Conservation (phyloP, 2,113 vertebrate genomes). For the Callionymus lyra region DNA sequence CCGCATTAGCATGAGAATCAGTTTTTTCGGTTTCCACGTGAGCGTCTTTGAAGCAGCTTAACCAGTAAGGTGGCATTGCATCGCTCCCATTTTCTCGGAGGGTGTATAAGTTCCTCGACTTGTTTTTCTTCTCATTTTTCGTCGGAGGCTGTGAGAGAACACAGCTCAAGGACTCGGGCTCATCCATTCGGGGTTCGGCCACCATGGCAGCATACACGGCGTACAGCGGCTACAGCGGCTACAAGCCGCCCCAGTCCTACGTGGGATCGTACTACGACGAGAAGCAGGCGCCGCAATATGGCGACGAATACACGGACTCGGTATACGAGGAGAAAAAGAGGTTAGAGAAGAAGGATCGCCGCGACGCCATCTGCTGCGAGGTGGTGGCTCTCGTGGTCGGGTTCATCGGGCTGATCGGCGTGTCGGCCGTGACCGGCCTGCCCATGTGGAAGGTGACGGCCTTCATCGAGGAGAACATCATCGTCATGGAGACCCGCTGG, state of each 20-base stretch:
- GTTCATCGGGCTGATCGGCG: slow-evolving; percentile 75
- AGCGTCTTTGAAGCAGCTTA: slow-evolving; percentile 33
- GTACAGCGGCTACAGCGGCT: slow-evolving; percentile 48
- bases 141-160: slow-evolving; percentile 5
- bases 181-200: slow-evolving; percentile 5
- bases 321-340: slow-evolving; percentile 46
- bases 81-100: slow-evolving; percentile 44
- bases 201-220: slow-evolving; percentile 52
- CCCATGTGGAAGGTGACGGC: slow-evolving; percentile 94
- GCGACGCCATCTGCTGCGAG: slow-evolving; percentile 61
- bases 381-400: slow-evolving; percentile 73
- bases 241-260: slow-evolving; percentile 46
- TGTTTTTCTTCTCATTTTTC: slow-evolving; percentile 26
- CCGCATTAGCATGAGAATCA: slow-evolving; percentile 20
- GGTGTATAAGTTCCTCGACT: slow-evolving; percentile 45
- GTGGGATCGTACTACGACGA: slow-evolving; percentile 37
- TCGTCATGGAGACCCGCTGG: slow-evolving; percentile 76
- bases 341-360: slow-evolving; percentile 49
- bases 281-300: slow-evolving; percentile 23
- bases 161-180: neutral
- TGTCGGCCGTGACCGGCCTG: slow-evolving; percentile 75
- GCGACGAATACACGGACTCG: slow-evolving; percentile 27
- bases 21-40: slow-evolving; percentile 14
- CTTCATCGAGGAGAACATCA: slow-evolving; percentile 75
- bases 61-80: slow-evolving; percentile 61